Base-by-base conservation (phyloP, 2,797 vertebrate species). In the Danionella dracula region DNA sequence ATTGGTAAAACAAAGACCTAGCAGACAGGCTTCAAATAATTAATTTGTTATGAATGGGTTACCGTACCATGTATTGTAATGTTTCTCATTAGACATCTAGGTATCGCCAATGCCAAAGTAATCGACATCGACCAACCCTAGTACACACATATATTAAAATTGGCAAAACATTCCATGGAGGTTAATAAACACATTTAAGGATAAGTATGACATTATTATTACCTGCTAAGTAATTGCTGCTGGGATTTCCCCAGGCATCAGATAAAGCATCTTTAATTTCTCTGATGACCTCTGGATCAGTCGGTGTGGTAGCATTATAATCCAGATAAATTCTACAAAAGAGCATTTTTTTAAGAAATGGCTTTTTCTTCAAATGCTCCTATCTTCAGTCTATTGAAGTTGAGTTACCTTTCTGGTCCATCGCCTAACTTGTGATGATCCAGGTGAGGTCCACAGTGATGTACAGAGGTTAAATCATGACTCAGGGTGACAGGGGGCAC, bases 241-340 rank as follows among this genome's bases (percentile, higher is more conserved):
- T 98, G 2, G 96, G 95, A 74, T 99, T 99, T 17, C 95, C 96
- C 96, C 96, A 99, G 13, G 96, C 95, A 1, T 92, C 89, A 42
- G 11, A 35, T 70, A 98, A 84, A 62, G 95, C 92, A 8, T 92
- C 88, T 1, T 78, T 72, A 31, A 95, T 41, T 0, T 82, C 87
- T 60, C 75, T 76, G n/a, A 92, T 83, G 3, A 89, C 96, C 37
- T 93, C 92, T 0, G 89, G 86, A 16, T 93, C 92, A 74, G 91
- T 60, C 0, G 96, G 94, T 0, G 95, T 98, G 0, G 96, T 99
- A 10, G 96, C 95, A 0, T 98, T 99, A 73, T 93, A 87, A 86
- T 98, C 96, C 90, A 97, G 88, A 57, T 96, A 98, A 62, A 98
- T 82, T 23, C 85, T 92, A 32, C 4, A 57, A 23, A 0, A 55